These are phyloP conservation scores for human DNA, from an alignment of 2,113 vertebrate species.

Conservation along the genomic window DNA sequence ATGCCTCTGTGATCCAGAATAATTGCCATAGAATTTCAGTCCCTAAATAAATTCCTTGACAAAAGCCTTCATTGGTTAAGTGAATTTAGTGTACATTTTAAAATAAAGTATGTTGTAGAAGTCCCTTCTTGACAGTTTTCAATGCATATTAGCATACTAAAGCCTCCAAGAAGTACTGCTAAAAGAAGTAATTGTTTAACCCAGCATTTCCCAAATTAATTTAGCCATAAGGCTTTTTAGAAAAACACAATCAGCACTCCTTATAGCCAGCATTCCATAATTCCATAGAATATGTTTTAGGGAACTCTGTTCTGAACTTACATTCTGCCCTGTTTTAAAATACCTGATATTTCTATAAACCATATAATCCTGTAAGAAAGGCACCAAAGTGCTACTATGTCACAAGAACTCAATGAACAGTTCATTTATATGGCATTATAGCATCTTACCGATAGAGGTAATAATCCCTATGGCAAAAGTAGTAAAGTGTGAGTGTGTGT, in stretches of 20 bases:
- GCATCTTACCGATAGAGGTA: not conserved
- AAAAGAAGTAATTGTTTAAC: not conserved
- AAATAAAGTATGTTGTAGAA: not conserved
- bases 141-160: not conserved
- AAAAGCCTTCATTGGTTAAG: not conserved
- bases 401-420: not conserved
- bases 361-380: not conserved
- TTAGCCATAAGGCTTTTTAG: not conserved
- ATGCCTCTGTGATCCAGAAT: not conserved
- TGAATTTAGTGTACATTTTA: not conserved
- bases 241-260: not conserved
- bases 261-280: not conserved
- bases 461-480: not conserved
- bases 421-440: not conserved
- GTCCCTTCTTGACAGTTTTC: not conserved
- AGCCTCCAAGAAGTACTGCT: not conserved
- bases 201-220: not conserved
- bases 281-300: not conserved
- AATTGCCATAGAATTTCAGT: not conserved
- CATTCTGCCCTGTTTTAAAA: not conserved
- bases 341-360: not conserved
- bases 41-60: not conserved
- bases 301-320: not conserved
- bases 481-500: not conserved
- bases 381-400: not conserved